A percentile compares a stretch with the other conserved stretches of the same genome.
Evolutionary conservation across 2,888 invertebrate genomes (phyloP).

Genomic region (Yponomeuta cagnagella): DNA sequence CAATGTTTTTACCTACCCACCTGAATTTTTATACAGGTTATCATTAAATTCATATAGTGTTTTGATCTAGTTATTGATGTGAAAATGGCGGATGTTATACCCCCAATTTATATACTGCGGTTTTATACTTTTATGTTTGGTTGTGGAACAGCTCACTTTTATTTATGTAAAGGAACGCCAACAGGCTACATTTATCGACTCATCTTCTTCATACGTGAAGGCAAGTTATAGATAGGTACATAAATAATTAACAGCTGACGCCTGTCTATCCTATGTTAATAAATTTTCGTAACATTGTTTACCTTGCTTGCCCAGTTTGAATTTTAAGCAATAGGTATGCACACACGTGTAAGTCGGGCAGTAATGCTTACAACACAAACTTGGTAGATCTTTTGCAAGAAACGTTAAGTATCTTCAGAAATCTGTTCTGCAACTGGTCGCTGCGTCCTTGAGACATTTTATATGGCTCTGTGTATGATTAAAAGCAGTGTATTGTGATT

Average conservation of each 20-base stretch:
- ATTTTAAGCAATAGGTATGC: slow-evolving; percentile 15
- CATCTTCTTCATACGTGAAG: background rate
- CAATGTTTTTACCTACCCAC: too few species aligned
- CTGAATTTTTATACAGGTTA: too few species aligned
- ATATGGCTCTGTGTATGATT: background rate
- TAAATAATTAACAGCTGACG: background rate
- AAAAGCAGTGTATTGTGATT: background rate
- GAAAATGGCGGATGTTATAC: too few species aligned
- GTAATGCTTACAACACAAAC: slow-evolving; percentile 9
- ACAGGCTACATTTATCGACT: too few species aligned
- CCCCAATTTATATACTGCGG: too few species aligned
- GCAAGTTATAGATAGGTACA: background rate
- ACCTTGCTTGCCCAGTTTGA: slow-evolving; percentile 7
- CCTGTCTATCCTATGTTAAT: slow-evolving; percentile 2
- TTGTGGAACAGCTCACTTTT: too few species aligned
- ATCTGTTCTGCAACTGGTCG: slow-evolving; percentile 11
- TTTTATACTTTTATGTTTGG: too few species aligned
- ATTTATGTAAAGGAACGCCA: too few species aligned
- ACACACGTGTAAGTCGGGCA: slow-evolving; percentile 9
- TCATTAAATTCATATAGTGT: too few species aligned
- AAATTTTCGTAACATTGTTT: slow-evolving; percentile 13
- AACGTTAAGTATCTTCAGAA: slow-evolving; percentile 9
- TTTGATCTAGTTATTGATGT: too few species aligned
- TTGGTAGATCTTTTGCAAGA: slow-evolving; percentile 15
- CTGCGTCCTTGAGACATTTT: slow-evolving; percentile 11